Base-by-base conservation (phyloP, 2,113 vertebrate species). In the Ophthalmolycus amberensis region DNA sequence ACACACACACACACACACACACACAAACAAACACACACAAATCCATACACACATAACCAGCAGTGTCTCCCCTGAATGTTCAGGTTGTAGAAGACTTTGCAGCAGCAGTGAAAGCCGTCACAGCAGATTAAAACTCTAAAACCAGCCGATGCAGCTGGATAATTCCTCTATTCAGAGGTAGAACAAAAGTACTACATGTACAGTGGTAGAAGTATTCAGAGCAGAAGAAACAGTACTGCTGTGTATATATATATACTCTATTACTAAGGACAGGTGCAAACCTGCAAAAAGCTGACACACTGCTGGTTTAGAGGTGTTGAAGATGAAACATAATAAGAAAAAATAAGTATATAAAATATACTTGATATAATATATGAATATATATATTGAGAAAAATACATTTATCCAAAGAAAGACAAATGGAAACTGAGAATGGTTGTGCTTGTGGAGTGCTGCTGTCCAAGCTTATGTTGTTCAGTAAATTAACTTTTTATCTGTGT, bases 1-100 rank as follows among this genome's bases (percentile, higher is more conserved):
- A 63, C 34, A 52, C 60, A 62, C 8, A 65, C 18, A 27, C 48
- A 58, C 58, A 64, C n/a, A 42, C 32, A 65, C 32, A 44, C 60
- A 44, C 62, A 25, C 25, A 25, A 1, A 60, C 48, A 79, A 44
- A 75, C 52, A 80, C 52, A 58, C 50, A 54, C 52, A 50, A 52
- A 58, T 52, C 46, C 66, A 50, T 44, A 22, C 44, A 68, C 42
- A 18, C 64, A 46, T 16, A 50, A 4, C 32, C 15, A 63, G 34
- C 2, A 32, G n/a, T 10, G 37, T 64, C 58, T 58, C 34, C 38
- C 32, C 12, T 50, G 10, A 58, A 40, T 38, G 20, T 4, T 64
- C 34, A 44, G 18, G 52, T 37, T 29, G 32, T 20, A 64, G 34
- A 58, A 76, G 22, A 9, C 3, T 58, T 14, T 40, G 56, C 63